Evolutionary conservation across 2,113 vertebrate species (phyloP).

Genomic region (Hippolais icterina): DNA sequence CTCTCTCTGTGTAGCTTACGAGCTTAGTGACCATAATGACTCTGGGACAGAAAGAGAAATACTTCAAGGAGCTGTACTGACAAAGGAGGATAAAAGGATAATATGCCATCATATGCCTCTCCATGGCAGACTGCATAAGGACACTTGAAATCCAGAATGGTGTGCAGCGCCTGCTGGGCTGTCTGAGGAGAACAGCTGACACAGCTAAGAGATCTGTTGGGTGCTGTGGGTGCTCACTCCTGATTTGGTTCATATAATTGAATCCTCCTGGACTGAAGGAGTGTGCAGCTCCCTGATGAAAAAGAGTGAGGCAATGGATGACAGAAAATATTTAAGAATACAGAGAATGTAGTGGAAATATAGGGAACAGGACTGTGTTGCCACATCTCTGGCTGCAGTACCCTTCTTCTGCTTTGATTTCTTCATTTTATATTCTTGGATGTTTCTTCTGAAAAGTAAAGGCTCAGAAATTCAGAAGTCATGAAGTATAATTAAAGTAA

Average conservation of each 20-base stretch:
- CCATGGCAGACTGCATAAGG: not conserved
- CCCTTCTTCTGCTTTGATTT: not conserved
- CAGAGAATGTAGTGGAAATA: not conserved
- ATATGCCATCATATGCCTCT: not conserved
- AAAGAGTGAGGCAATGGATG: not conserved
- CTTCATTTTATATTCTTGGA: not conserved
- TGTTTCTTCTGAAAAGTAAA: not conserved
- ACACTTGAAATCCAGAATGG: not conserved
- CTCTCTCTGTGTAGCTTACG: not conserved
- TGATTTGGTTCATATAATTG: not conserved
- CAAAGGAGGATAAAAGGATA: conserved; percentile 21
- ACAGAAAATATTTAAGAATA: not conserved
- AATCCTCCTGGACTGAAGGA: not conserved
- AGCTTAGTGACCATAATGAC: conserved; percentile 1
- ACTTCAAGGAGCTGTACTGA: not conserved
- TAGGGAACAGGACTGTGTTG: not conserved
- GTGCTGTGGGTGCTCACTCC: not conserved
- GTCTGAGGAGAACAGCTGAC: not conserved
- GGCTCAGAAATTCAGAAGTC: not conserved
- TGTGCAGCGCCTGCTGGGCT: not conserved
- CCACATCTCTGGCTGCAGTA: not conserved
- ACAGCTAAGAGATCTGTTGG: not conserved
- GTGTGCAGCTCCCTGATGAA: not conserved
- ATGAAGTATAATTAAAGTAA: not conserved
- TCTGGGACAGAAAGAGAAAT: conserved; percentile 4